phyloP scores from a whole-genome alignment of 2,888 invertebrate genomes.

The Sminthurides aquaticus region DNA sequence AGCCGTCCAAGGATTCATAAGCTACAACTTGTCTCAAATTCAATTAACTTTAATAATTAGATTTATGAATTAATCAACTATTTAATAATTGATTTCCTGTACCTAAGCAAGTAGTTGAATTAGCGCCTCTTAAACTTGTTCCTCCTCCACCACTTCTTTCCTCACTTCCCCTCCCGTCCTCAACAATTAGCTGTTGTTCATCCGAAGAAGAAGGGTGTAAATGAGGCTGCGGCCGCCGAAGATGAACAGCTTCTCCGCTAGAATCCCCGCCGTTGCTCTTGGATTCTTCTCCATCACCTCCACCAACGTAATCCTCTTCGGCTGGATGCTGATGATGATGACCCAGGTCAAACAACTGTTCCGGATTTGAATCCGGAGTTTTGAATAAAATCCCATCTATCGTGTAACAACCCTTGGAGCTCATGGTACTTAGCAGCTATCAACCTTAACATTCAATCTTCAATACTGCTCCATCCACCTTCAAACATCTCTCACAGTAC shows the following conservation, averaged over 20 bases:
- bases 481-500: not conserved
- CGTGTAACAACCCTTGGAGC: constrained; percentile 16
- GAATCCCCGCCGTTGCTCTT: not conserved
- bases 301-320: too few species aligned
- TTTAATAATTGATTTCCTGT: constrained; percentile 5
- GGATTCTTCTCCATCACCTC: too few species aligned
- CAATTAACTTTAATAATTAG: constrained; percentile 20
- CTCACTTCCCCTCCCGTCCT: not conserved
- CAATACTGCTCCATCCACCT: not conserved
- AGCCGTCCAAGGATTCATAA: not conserved
- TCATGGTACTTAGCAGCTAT: not conserved
- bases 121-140: not conserved
- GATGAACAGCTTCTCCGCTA: not conserved
- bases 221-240: not conserved
- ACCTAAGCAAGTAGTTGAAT: not conserved
- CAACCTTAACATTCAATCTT: not conserved
- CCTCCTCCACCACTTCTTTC: not conserved
- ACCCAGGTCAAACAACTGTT: constrained; percentile 5
- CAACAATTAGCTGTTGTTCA: not conserved
- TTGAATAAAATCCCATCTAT: constrained; percentile 19
- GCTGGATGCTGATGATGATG: constrained; percentile 2
- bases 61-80: constrained; percentile 18
- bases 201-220: not conserved
- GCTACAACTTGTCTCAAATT: constrained; percentile 7
- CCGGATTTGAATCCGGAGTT: not conserved